Conservation (phyloP, 2,113 vertebrate genomes). For the Sturnus vulgaris region DNA sequence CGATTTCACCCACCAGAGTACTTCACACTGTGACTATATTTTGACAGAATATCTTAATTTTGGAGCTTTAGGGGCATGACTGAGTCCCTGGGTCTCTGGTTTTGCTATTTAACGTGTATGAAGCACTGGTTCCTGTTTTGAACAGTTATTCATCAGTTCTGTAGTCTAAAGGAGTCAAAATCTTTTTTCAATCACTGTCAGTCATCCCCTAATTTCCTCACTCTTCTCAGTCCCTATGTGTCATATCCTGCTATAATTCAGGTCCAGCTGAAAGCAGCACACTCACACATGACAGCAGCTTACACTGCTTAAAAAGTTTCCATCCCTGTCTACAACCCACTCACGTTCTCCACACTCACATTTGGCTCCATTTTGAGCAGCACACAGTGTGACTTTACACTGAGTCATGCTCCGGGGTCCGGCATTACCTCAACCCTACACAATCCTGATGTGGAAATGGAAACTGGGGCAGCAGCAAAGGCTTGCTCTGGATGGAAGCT, state of each 20-base stretch:
- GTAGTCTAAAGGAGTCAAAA: background rate
- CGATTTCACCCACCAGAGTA: background rate
- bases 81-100: background rate
- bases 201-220: background rate
- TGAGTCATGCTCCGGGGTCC: background rate
- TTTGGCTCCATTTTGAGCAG: background rate
- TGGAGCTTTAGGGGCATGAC: background rate
- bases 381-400: background rate
- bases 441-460: accelerated
- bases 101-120: background rate
- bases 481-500: background rate
- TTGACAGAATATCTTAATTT: background rate
- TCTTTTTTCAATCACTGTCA: background rate
- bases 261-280: background rate
- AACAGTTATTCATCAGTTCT: background rate
- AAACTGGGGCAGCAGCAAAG: background rate
- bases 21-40: background rate
- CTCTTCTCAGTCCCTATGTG: background rate
- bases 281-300: background rate
- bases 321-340: background rate
- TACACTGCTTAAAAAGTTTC: background rate
- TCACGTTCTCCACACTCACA: background rate
- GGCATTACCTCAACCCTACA: background rate
- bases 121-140: background rate
- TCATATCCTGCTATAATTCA: background rate